Base-by-base conservation (phyloP, 2,113 vertebrate genomes). In the Microtus montanus region DNA sequence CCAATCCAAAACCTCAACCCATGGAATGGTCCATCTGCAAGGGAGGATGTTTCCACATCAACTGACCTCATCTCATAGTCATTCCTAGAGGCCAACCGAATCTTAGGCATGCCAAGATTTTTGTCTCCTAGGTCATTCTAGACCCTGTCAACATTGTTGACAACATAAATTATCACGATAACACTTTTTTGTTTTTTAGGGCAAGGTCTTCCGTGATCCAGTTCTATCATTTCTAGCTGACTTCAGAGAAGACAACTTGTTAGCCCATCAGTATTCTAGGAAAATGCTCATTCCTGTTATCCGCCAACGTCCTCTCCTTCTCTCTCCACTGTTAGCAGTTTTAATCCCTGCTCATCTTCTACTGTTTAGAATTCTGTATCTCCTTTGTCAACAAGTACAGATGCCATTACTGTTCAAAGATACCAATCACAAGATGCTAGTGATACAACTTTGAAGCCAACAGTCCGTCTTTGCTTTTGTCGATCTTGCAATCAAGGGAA, bases 371-470 rank as follows among this genome's bases (percentile, higher is more conserved):
- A 33, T 28, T 74, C 80, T 30, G 24, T 33, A 54, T 14, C 74
- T 14, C 2, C 61, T 90, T 87, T 63, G 68, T 79, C 28, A 82
- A 85, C 22, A 80, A 86, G 77, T 74, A 63, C 14, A 90, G 10
- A 61, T 73, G 17, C 2, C 41, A 70, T 90, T 54, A 70, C 28
- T 49, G 19, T 89, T 38, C 49, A 77, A 87, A 86, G 1, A 68
- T 41, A 38, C 20, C 19, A 82, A 41, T 80, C 19, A 75, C 11
- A 68, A 87, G 77, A 75, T 64, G 68, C 22, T 73, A 49, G n/a
- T 19, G 74, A 66, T 89, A 49, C 41, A 91, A 95, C 38, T 49
- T 66, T 33, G 94, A 58, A 61, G 5, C 70, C 88, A 89, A 63
- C 2, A 85, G 33, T 64, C 58, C 28, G 44, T 15, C 33, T n/a